phyloP scores from a whole-genome alignment of 2,797 vertebrate genomes.

The Hippoglossus hippoglossus region DNA sequence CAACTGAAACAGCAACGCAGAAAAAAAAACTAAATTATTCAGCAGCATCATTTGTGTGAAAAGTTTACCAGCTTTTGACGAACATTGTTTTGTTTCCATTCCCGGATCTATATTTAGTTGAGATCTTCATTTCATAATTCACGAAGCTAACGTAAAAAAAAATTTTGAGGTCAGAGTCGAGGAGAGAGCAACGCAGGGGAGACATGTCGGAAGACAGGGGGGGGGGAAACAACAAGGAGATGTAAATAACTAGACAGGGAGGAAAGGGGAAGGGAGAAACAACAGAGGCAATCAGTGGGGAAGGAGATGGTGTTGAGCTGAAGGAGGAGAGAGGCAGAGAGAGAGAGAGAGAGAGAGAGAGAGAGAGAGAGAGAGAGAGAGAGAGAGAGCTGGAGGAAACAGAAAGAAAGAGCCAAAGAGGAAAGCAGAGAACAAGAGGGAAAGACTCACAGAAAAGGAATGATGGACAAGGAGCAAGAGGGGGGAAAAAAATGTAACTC shows the following conservation, averaged over 20 bases:
- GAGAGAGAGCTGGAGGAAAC: constrained; percentile 11
- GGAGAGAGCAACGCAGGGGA: constrained; percentile 26
- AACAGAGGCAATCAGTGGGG: constrained; percentile 41
- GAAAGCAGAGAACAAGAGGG: constrained; percentile 10
- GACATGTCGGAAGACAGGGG: constrained; percentile 6
- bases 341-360: neutral
- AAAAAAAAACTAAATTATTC: constrained; percentile 5
- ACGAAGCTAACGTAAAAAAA: constrained; percentile 3
- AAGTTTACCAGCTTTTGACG: constrained; percentile 3
- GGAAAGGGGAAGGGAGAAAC: constrained; percentile 37
- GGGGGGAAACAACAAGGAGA: constrained; percentile 36
- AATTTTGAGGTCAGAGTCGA: constrained; percentile 37
- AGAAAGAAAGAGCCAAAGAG: constrained; percentile 9
- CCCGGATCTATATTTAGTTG: constrained; percentile 12
- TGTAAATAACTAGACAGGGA: constrained; percentile 57
- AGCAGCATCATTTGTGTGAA: neutral
- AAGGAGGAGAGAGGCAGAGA: neutral
- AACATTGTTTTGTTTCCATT: constrained; percentile 27
- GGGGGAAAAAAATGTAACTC: constrained; percentile 40
- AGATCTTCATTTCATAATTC: constrained; percentile 41
- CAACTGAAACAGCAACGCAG: neutral
- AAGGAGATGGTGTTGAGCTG: constrained; percentile 26
- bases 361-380: constrained; percentile 4
- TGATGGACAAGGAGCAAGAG: constrained; percentile 62
- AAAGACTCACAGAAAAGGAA: constrained; percentile 28